phyloP scores from a whole-genome alignment of 37 sponge, comb jelly and placozoan species.

The Crambe crambe region DNA sequence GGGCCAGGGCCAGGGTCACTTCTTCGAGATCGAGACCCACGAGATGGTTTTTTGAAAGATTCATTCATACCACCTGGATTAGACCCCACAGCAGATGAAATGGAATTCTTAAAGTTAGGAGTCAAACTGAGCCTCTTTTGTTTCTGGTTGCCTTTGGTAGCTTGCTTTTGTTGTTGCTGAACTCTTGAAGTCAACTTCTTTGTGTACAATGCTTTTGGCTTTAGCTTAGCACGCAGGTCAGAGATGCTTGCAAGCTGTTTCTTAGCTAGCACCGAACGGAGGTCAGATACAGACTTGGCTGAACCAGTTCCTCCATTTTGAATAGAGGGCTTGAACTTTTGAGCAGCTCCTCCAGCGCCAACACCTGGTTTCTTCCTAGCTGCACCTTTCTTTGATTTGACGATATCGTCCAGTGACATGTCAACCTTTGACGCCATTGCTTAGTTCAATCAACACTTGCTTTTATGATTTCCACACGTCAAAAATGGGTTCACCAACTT shows the following conservation, averaged over 20 bases:
- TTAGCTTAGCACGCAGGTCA: conserved; percentile 57
- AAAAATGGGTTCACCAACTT: background rate
- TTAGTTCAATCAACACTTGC: too few species aligned
- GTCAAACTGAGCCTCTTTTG: background rate
- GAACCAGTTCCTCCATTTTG: background rate
- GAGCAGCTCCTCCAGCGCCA: background rate
- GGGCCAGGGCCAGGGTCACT: conserved; percentile 34
- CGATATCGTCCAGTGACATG: conserved; percentile 43
- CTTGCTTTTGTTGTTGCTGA: background rate
- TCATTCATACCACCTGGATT: background rate
- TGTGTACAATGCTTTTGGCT: conserved; percentile 39
- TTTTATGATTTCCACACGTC: too few species aligned
- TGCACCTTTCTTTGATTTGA: background rate
- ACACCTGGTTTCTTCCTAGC: background rate
- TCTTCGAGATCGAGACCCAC: conserved; percentile 10
- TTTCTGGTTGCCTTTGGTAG: background rate
- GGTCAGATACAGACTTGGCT: conserved; percentile 27
- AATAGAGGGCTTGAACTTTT: background rate
- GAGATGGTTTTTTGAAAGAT: background rate
- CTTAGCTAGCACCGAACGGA: conserved; percentile 37
- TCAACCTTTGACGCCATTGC: conserved; percentile 37
- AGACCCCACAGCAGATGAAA: background rate
- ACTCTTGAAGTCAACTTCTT: background rate
- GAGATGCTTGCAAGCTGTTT: conserved; percentile 50
- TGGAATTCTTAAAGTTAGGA: background rate